Base-by-base conservation (phyloP, 2,113 vertebrate genomes). In the Toxostoma redivivum region DNA sequence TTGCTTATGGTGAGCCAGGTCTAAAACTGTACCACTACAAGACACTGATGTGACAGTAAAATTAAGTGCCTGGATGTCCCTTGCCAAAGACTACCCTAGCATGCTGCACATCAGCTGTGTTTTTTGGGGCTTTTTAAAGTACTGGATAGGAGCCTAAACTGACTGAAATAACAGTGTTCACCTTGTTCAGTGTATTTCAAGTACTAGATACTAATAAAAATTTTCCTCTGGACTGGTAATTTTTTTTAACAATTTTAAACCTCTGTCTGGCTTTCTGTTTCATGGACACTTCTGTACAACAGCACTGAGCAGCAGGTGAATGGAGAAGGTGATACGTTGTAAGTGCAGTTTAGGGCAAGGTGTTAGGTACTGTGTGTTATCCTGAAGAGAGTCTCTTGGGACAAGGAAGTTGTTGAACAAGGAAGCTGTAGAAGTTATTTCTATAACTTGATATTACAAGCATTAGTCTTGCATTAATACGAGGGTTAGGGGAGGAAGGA, bases 21-120 rank as follows among this genome's bases (percentile, higher is more conserved):
- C 94, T 96, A 92, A 96, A 97, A 92, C 73, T 12, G 62, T 45
- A 23, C 51, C 74, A 31, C 88, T 87, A 51, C 79, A 88, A 64
- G 81, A 56, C 65, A 72, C 79, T 2, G 0, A n/a, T 88, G 58
- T 95, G 94, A 86, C 61, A 70, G 62, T 86, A 70, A 81, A 84
- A 90, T 84, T 82, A 88, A 85, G 51, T 72, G 92, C 92, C 93
- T 85, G 40, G 31, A 90, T 62, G 61, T 88, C 21, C 77, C 76
- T 73, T 5, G 72, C 92, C 95, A 88, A 60, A 40, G 58, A 57
- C 64, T 61, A 10, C 88, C 65, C 92, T 38, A 1, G 84, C 65
- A 62, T 27, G 64, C 76, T 80, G 37, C 64, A 62, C 4, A 18
- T 88, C 87, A 89, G 69, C 71, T 81, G 10, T 58, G 70, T 28